These are phyloP conservation scores for Nymphalis urticae DNA, from an alignment of 2,888 invertebrate genomes.

Conservation along the genomic window DNA sequence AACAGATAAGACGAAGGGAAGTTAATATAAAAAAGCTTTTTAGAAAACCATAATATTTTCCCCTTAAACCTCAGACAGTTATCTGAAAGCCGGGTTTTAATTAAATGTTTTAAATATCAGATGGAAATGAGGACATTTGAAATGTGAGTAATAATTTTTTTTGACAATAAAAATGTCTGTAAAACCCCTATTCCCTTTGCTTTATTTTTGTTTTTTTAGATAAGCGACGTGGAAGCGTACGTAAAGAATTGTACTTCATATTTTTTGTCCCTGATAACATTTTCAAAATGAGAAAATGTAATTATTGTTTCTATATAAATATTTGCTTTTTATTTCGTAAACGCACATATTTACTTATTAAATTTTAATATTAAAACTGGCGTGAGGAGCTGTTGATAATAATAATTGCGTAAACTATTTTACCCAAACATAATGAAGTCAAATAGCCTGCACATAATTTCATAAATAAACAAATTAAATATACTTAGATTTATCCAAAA, in stretches of 20 bases:
- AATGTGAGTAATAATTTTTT: slow-evolving; percentile 33
- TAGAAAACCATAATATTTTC: slow-evolving; percentile 49
- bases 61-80: slow-evolving; percentile 47
- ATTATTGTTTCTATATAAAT: too few relatives aligned
- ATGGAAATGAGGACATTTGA: slow-evolving; percentile 38
- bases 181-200: neutral
- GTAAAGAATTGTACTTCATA: neutral
- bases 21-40: slow-evolving; percentile 51
- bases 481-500: too few relatives aligned
- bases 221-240: neutral
- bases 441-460: too few relatives aligned
- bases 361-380: too few relatives aligned
- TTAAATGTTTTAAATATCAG: slow-evolving; percentile 64
- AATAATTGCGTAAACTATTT: too few relatives aligned
- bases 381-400: too few relatives aligned
- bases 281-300: too few relatives aligned
- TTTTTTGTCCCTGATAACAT: neutral
- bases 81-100: slow-evolving; percentile 59
- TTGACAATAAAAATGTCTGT: slow-evolving; percentile 5
- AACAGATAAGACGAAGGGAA: slow-evolving; percentile 48
- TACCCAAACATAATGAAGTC: too few relatives aligned
- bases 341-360: too few relatives aligned
- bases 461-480: too few relatives aligned
- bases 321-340: neutral
- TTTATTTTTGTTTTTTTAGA: slow-evolving; percentile 2